Conservation (phyloP, 1,140 invertebrate genomes). For the Tetragonula clypearis region DNA sequence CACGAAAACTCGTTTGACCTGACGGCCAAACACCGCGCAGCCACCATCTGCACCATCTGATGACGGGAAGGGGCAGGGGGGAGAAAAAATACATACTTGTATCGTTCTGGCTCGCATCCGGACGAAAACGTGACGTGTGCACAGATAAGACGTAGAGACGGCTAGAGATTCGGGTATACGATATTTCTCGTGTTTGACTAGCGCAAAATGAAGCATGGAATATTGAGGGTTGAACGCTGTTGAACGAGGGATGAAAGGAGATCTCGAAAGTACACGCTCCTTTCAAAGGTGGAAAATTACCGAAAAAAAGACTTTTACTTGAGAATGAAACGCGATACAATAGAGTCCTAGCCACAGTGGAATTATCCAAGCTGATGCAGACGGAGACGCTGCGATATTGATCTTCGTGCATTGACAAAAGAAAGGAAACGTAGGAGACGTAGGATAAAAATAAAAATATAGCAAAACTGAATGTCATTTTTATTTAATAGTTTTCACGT, state of each 20-base stretch:
- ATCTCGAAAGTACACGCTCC: background rate
- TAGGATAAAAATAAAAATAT: background rate
- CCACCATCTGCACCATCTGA: constrained; percentile 18
- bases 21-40: background rate
- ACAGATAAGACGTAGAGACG: constrained; percentile 38
- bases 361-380: background rate
- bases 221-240: background rate
- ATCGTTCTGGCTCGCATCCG: constrained; percentile 33
- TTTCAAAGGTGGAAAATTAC: background rate
- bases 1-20: constrained; percentile 41
- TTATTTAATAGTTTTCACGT: background rate
- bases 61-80: background rate
- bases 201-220: constrained; percentile 17
- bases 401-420: background rate
- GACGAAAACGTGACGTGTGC: constrained; percentile 21
- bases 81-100: constrained; percentile 33
- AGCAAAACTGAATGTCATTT: too few relatives aligned
- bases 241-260: background rate
- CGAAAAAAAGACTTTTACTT: background rate
- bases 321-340: background rate
- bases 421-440: too few relatives aligned
- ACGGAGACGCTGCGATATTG: background rate
- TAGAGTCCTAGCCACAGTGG: background rate
- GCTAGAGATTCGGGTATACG: constrained; percentile 42
- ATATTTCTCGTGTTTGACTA: constrained; percentile 35